A percentile compares a stretch with the other conserved stretches of the same genome.
phyloP scores from a whole-genome alignment of 2,797 vertebrate genomes.

The Lutjanus campechanus region DNA sequence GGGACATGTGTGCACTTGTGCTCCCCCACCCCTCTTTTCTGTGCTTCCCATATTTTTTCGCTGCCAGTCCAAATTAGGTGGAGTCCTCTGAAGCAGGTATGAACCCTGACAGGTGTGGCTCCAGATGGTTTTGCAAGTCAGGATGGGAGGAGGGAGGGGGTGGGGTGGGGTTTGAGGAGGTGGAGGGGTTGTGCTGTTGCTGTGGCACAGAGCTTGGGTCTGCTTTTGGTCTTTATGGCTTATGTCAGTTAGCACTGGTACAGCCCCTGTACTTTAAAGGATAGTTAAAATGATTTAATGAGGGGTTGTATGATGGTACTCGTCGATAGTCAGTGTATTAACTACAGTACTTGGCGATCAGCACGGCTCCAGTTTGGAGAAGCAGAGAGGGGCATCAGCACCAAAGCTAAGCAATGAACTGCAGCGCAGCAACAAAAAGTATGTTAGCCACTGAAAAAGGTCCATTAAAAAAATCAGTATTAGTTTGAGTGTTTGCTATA shows the following conservation, averaged over 20 bases:
- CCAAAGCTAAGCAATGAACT: too few species aligned
- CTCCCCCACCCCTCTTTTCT: conserved; percentile 61
- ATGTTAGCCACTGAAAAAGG: too few species aligned
- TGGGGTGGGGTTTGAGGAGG: conserved; percentile 46
- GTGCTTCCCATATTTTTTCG: conserved; percentile 55
- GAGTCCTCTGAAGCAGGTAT: conserved; percentile 80
- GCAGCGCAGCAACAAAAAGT: too few species aligned
- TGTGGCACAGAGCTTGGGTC: conserved; percentile 36
- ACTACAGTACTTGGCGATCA: too few species aligned
- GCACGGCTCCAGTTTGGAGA: too few species aligned
- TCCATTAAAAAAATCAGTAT: too few species aligned
- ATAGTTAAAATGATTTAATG: too few species aligned
- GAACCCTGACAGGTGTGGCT: conserved; percentile 67
- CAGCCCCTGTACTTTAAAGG: neutral
- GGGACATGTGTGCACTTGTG: conserved; percentile 72
- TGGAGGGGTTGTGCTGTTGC: conserved; percentile 49
- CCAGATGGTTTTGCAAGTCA: conserved; percentile 16
- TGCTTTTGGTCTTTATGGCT: conserved; percentile 43
- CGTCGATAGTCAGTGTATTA: too few species aligned
- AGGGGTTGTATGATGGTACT: too few species aligned
- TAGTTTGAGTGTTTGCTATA: too few species aligned
- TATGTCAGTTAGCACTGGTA: conserved; percentile 1
- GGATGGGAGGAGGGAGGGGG: neutral
- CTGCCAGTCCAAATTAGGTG: conserved; percentile 75
- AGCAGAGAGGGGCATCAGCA: too few species aligned